Conservation (phyloP, 2,888 invertebrate genomes). For the Athetis lepigone region DNA sequence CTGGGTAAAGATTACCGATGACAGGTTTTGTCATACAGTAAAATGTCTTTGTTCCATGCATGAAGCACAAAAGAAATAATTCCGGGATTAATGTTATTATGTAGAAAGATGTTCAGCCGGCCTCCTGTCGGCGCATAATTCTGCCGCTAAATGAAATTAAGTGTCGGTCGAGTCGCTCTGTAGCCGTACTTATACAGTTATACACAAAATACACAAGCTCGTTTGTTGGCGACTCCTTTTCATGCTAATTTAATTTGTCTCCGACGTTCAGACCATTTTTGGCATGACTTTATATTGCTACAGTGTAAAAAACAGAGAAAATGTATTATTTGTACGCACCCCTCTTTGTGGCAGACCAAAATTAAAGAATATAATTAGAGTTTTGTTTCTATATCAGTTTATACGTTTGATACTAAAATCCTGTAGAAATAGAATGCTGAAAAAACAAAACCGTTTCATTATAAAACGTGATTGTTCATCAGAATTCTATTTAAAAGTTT, state of each 20-base stretch:
- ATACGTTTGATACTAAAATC: constrained; percentile 11
- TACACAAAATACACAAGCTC: constrained; percentile 71
- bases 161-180: constrained; percentile 49
- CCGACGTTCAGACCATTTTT: constrained; percentile 59
- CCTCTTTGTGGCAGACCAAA: constrained; percentile 31
- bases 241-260: constrained; percentile 77
- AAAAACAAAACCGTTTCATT: background rate
- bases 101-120: constrained; percentile 56
- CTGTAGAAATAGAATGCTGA: background rate
- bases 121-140: constrained; percentile 64
- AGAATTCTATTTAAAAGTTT: constrained; percentile 47
- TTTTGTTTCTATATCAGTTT: constrained; percentile 22
- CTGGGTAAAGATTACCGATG: background rate
- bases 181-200: constrained; percentile 40
- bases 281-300: constrained; percentile 61
- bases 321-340: constrained; percentile 44
- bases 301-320: constrained; percentile 50
- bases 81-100: constrained; percentile 24
- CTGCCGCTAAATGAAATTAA: constrained; percentile 70
- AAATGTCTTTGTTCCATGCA: background rate
- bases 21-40: background rate
- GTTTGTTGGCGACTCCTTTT: constrained; percentile 72
- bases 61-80: constrained; percentile 17
- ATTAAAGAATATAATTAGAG: constrained; percentile 44
- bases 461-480: constrained; percentile 22